Evolutionary conservation across 2,888 invertebrate genomes (phyloP), one percentile per base, ranked within the genome.

Genomic region (Hipparchia semele): DNA sequence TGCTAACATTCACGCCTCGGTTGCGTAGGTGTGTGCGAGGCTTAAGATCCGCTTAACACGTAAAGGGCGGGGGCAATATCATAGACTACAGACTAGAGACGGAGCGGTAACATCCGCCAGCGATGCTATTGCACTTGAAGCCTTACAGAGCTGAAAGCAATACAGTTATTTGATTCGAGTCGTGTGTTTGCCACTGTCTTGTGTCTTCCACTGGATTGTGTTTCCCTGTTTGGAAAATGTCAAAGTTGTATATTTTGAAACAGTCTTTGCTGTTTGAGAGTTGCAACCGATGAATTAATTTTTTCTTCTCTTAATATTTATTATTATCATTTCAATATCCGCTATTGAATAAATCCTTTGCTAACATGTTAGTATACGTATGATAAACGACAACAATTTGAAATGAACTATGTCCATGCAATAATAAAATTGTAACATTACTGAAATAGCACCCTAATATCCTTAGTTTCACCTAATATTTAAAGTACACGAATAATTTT

Each of bases 111-210:
- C 92, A 92, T 90, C 90, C 90, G 88, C 89, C 85, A 88, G 88
- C 89, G 90, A 89, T 89, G 89, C 90, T 91, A 92, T 92, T 93
- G 92, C 92, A 92, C 92, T 92, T 90, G 91, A 91, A 91, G 91
- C 90, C 87, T 91, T 92, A 92, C 92, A 92, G 90, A 92, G 92
- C 93, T 92, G 90, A 91, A 92, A 93, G 92, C 93, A 92, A 93
- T 92, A 94, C 92, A 92, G 92, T 94, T 94, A 94, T 94, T 94
- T 94, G 92, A 93, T 94, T 94, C 93, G 92, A 93, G 91, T 87
- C 91, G 91, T 87, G 87, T 91, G 89, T 92, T 89, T 90, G 88
- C 90, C 86, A 83, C 87, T 87, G 91, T 89, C 90, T 92, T 91
- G 87, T 87, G 91, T 89, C 90, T 92, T 91, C 89, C 87, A 86